Conservation (phyloP, 2,797 vertebrate species). For the Jordanella pulchra region DNA sequence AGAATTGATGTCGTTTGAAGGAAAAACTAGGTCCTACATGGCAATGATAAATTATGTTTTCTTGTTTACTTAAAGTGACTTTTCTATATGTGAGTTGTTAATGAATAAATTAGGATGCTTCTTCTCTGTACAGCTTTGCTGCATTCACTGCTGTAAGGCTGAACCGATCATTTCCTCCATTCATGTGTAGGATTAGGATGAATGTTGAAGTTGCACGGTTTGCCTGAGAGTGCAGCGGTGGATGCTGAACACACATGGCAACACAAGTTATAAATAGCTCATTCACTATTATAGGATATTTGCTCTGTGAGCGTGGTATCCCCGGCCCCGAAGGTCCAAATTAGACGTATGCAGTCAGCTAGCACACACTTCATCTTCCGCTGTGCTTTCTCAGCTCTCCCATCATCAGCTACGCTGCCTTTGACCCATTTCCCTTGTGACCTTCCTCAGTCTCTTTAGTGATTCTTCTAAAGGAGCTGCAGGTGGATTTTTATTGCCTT, state of each 20-base stretch:
- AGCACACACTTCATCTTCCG: not conserved
- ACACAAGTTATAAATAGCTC: slow-evolving; percentile 73
- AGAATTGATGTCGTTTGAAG: not conserved
- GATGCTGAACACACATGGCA: slow-evolving; percentile 66
- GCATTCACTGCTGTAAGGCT: slow-evolving; percentile 5
- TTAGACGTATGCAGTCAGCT: not conserved
- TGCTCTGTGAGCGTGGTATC: slow-evolving; percentile 31
- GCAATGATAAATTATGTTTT: not conserved
- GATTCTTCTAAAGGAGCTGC: slow-evolving; percentile 10
- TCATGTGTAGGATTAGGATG: slow-evolving; percentile 43
- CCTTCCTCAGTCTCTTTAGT: not conserved
- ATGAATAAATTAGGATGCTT: not conserved
- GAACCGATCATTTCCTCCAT: slow-evolving; percentile 32
- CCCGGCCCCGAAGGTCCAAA: slow-evolving; percentile 20
- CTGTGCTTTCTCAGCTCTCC: not conserved
- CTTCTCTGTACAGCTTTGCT: not conserved
- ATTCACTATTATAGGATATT: slow-evolving; percentile 43
- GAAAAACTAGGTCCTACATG: not conserved
- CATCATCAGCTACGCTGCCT: slow-evolving; percentile 5
- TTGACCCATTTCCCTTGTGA: not conserved
- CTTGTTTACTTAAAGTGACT: no score
- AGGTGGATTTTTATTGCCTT: slow-evolving; percentile 16
- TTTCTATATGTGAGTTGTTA: not conserved
- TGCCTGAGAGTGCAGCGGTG: slow-evolving; percentile 29
- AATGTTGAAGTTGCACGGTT: slow-evolving; percentile 38